These are phyloP conservation scores for Pungitius pungitius DNA, from an alignment of 2,113 vertebrate genomes.

Conservation along the genomic window DNA sequence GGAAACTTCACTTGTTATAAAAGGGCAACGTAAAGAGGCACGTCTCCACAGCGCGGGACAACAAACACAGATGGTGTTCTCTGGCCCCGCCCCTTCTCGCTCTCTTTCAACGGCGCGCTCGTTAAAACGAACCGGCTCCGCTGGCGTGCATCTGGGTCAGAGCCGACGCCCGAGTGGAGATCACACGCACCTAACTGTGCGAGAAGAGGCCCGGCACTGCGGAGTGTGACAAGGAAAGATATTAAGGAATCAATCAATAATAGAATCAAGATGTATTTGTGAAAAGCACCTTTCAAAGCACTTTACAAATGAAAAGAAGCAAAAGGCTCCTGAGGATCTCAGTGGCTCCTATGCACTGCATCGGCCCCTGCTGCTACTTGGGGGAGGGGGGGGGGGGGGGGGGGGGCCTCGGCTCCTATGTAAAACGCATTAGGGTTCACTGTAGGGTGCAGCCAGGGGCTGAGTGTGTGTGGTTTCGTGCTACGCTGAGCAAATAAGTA, in stretches of 20 bases:
- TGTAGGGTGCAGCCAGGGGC: conserved; percentile 21
- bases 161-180: conserved; percentile 1
- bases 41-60: conserved; percentile 28
- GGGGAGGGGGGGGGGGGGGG: conserved; percentile 19
- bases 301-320: background rate
- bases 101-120: conserved; percentile 3
- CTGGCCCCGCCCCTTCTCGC: conserved; percentile 13
- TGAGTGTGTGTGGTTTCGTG: background rate
- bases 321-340: conserved; percentile 9
- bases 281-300: no score
- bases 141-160: conserved; percentile 29
- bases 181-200: background rate
- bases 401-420: conserved; percentile 55
- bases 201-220: background rate
- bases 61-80: background rate
- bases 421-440: conserved; percentile 58
- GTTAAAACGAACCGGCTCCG: conserved; percentile 45
- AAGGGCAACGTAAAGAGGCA: conserved; percentile 14
- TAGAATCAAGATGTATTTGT: no score
- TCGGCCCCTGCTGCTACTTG: background rate
- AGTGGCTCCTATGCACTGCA: conserved; percentile 4
- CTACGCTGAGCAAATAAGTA: conserved; percentile 36
- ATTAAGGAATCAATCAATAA: no score
- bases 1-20: no score
- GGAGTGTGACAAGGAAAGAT: background rate